A percentile compares a stretch with the other conserved stretches of the same genome.
Conservation (phyloP, 2,797 vertebrate genomes). For the Taenioides sp. region DNA sequence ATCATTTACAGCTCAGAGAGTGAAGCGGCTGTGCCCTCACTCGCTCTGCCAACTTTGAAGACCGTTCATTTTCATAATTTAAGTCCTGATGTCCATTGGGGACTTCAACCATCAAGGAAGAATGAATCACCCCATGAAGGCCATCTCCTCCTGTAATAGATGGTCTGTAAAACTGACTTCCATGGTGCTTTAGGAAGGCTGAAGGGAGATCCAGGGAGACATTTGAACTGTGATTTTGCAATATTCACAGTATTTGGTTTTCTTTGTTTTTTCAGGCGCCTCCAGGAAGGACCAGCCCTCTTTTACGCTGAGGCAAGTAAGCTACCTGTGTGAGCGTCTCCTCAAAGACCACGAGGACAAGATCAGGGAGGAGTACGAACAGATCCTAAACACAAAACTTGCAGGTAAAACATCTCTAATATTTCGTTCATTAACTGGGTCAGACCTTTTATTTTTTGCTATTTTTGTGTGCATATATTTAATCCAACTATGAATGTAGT, state of each 20-base stretch:
- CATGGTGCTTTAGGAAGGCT: slow-evolving; percentile 26
- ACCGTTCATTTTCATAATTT: slow-evolving; percentile 44
- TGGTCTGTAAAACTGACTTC: slow-evolving; percentile 26
- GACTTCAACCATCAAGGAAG: slow-evolving; percentile 27
- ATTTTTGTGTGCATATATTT: too few species aligned
- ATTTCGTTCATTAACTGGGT: not conserved
- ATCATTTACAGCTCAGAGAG: slow-evolving; percentile 28
- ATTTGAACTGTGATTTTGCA: slow-evolving; percentile 7
- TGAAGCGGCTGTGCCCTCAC: slow-evolving; percentile 27
- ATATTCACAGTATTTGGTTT: not conserved
- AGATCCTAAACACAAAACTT: slow-evolving; percentile 91
- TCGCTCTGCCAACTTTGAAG: slow-evolving; percentile 8
- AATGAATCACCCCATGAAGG: slow-evolving; percentile 29
- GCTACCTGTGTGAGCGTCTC: slow-evolving; percentile 89
- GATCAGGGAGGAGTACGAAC: slow-evolving; percentile 92
- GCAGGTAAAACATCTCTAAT: slow-evolving; percentile 75
- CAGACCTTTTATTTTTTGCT: not conserved
- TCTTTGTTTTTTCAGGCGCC: slow-evolving; percentile 66
- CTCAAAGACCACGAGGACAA: slow-evolving; percentile 93
- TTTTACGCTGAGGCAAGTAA: slow-evolving; percentile 89
- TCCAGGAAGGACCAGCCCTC: slow-evolving; percentile 90
- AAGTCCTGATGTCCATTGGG: slow-evolving; percentile 31
- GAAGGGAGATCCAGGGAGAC: slow-evolving; percentile 23
- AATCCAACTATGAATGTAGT: too few species aligned
- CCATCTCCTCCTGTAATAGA: slow-evolving; percentile 24